These are phyloP conservation scores for Oreohelix idahoensis DNA, from an alignment of 1,140 invertebrate genomes.

Conservation along the genomic window DNA sequence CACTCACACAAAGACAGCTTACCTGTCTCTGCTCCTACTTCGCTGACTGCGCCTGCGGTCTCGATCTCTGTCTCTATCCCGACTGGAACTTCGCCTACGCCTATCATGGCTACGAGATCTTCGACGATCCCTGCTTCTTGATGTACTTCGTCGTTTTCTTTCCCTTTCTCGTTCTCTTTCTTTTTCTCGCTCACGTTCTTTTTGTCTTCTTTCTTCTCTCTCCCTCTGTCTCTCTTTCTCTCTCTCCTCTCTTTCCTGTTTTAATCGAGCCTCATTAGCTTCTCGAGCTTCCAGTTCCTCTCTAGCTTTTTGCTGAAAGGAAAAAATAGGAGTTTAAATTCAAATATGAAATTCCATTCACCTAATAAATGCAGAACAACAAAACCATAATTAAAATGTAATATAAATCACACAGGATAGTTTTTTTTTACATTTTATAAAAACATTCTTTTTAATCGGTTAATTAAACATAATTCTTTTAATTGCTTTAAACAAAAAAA, in stretches of 20 bases:
- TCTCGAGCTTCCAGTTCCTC: slow-evolving; percentile 55
- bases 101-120: slow-evolving; percentile 37
- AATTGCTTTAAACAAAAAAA: too few relatives aligned
- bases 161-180: slow-evolving; percentile 49
- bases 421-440: too few relatives aligned
- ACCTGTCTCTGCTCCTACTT: slow-evolving; percentile 41
- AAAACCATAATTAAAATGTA: too few relatives aligned
- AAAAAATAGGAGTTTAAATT: too few relatives aligned
- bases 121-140: slow-evolving; percentile 49
- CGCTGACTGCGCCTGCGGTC: slow-evolving; percentile 40
- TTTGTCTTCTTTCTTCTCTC: slow-evolving; percentile 60
- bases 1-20: slow-evolving; percentile 1
- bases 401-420: too few relatives aligned
- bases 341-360: too few relatives aligned
- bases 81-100: slow-evolving; percentile 38
- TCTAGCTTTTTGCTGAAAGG: slow-evolving; percentile 50
- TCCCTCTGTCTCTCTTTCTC: slow-evolving; percentile 73
- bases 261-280: slow-evolving; percentile 63
- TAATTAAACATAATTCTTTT: too few relatives aligned
- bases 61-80: slow-evolving; percentile 36
- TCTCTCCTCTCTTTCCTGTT: slow-evolving; percentile 62
- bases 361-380: too few relatives aligned
- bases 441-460: too few relatives aligned
- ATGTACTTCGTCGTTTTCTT: slow-evolving; percentile 50
- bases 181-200: slow-evolving; percentile 45